phyloP scores from a whole-genome alignment of 2,797 vertebrate species.

The Etheostoma nigrum region DNA sequence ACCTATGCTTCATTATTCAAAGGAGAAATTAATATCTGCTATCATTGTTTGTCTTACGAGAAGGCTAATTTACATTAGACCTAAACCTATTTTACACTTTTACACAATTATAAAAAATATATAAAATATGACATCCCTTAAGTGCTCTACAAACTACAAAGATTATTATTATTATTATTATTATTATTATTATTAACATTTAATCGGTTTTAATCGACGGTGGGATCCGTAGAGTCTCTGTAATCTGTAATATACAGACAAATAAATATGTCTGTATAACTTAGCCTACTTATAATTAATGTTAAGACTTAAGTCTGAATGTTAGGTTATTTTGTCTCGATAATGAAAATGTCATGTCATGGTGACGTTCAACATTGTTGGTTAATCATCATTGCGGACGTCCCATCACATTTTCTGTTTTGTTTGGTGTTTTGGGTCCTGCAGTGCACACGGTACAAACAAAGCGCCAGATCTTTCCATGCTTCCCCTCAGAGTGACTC shows the following conservation, averaged over 20 bases:
- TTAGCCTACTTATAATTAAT: no score
- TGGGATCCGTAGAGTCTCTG: not conserved
- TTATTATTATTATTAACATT: no score
- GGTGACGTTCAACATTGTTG: not conserved
- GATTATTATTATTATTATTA: no score
- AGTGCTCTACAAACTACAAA: no score
- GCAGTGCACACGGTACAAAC: slow-evolving; percentile 66
- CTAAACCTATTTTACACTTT: not conserved
- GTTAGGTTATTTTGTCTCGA: not conserved
- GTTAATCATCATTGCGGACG: no score
- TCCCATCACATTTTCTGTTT: not conserved
- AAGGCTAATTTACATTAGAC: no score
- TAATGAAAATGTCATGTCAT: not conserved
- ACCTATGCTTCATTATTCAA: not conserved
- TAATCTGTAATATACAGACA: no score
- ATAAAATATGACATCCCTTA: not conserved
- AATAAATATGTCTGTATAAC: no score
- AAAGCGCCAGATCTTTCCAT: not conserved
- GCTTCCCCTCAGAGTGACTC: no score
- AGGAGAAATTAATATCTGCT: not conserved
- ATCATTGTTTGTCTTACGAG: not conserved
- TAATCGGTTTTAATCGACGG: not conserved
- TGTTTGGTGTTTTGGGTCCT: not conserved
- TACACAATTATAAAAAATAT: not conserved
- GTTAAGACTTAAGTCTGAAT: not conserved